phyloP scores from a whole-genome alignment of 92 coral and sea anemone species.

The Anthopleura xanthogrammica region DNA sequence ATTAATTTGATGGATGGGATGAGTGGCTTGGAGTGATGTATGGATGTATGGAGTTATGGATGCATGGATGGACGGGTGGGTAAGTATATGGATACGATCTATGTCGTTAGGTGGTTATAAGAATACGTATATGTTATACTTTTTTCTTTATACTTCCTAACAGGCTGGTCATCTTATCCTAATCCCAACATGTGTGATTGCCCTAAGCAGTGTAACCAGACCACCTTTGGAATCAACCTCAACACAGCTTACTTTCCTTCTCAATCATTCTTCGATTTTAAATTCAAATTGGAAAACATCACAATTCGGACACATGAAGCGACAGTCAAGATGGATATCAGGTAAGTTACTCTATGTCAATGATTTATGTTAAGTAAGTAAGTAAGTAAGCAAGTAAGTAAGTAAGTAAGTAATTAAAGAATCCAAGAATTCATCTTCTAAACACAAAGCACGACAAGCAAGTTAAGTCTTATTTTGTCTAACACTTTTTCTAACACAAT shows the following conservation, averaged over 20 bases:
- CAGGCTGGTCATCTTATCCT: background rate
- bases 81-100: too few relatives aligned
- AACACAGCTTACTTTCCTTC: conserved; percentile 51
- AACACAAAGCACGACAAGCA: too few relatives aligned
- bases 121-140: too few relatives aligned
- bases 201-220: conserved; percentile 36
- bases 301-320: too few relatives aligned
- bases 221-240: conserved; percentile 6
- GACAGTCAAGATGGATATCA: background rate
- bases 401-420: too few relatives aligned
- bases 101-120: too few relatives aligned
- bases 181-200: conserved; percentile 40
- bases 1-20: too few relatives aligned
- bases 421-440: too few relatives aligned
- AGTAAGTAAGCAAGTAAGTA: too few relatives aligned
- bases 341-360: background rate
- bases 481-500: background rate
- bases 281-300: background rate
- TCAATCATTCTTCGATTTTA: conserved; percentile 25
- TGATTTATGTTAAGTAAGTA: too few relatives aligned
- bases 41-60: background rate
- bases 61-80: background rate
- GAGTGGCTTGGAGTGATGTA: background rate
- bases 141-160: background rate
- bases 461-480: too few relatives aligned